Evolutionary conservation across 2,797 vertebrate genomes (phyloP).

Genomic region (Menidia menidia): DNA sequence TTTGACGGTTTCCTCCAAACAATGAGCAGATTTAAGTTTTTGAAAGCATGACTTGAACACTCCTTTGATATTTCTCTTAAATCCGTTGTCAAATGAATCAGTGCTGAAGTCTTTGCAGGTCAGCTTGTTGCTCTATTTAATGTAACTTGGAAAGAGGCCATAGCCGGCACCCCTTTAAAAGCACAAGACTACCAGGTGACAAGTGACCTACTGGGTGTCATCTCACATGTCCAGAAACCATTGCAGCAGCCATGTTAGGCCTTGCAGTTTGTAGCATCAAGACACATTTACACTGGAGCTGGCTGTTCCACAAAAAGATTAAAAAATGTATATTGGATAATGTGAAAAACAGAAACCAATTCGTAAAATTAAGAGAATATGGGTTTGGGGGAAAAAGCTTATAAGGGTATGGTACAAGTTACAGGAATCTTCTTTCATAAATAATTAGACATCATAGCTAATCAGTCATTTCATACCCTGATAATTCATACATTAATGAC

Average conservation of each 20-base stretch:
- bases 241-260: slow-evolving; percentile 55
- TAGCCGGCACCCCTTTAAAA: slow-evolving; percentile 31
- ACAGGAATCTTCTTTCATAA: too few relatives aligned
- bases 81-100: slow-evolving; percentile 14
- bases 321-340: not conserved
- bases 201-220: slow-evolving; percentile 61
- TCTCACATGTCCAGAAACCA: slow-evolving; percentile 73
- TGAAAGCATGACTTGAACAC: slow-evolving; percentile 10
- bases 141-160: slow-evolving; percentile 19
- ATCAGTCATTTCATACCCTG: too few relatives aligned
- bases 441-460: too few relatives aligned
- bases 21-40: slow-evolving; percentile 11
- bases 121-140: slow-evolving; percentile 27
- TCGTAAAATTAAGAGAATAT: not conserved
- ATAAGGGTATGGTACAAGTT: too few relatives aligned
- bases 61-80: slow-evolving; percentile 25
- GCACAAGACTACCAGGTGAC: slow-evolving; percentile 60
- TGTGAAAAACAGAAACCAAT: not conserved
- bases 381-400: too few relatives aligned
- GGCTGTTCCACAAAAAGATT: slow-evolving; percentile 18
- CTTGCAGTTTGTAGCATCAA: slow-evolving; percentile 51
- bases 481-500: too few relatives aligned
- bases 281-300: slow-evolving; percentile 46
- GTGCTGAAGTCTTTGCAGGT: slow-evolving; percentile 41
- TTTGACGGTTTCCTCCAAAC: not conserved